Conservation (phyloP, 2,113 vertebrate genomes). For the Istiophorus platypterus region DNA sequence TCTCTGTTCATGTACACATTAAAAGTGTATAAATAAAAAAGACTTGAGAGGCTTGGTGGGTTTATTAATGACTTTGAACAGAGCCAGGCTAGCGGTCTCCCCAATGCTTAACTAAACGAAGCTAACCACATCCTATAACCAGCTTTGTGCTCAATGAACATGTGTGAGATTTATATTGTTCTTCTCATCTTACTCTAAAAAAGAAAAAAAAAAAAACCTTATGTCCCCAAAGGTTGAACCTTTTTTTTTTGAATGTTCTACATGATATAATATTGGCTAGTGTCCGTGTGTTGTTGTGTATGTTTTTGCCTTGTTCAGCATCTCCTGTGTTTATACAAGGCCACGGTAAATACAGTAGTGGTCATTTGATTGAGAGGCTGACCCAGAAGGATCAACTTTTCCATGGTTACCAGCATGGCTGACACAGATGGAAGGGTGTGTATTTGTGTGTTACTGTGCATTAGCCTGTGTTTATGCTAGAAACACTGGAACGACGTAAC, state of each 20-base stretch:
- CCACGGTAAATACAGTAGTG: slow-evolving; percentile 5
- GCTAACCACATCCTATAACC: no score
- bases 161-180: background rate
- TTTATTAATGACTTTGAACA: no score
- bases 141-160: no score
- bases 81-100: no score
- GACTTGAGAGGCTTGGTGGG: no score
- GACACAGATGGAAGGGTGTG: slow-evolving; percentile 24
- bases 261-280: no score
- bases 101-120: no score
- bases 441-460: slow-evolving; percentile 24
- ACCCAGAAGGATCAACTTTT: slow-evolving; percentile 39
- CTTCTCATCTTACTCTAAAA: background rate
- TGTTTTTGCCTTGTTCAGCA: background rate
- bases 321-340: slow-evolving; percentile 15
- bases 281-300: background rate
- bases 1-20: background rate
- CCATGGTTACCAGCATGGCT: slow-evolving; percentile 48
- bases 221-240: slow-evolving; percentile 1
- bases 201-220: no score
- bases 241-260: background rate
- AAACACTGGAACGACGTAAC: slow-evolving; percentile 31
- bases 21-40: no score
- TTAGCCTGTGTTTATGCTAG: slow-evolving; percentile 38
- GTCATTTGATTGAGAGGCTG: slow-evolving; percentile 47